phyloP scores from a whole-genome alignment of 2,113 vertebrate species.

The Xenus cinereus region DNA sequence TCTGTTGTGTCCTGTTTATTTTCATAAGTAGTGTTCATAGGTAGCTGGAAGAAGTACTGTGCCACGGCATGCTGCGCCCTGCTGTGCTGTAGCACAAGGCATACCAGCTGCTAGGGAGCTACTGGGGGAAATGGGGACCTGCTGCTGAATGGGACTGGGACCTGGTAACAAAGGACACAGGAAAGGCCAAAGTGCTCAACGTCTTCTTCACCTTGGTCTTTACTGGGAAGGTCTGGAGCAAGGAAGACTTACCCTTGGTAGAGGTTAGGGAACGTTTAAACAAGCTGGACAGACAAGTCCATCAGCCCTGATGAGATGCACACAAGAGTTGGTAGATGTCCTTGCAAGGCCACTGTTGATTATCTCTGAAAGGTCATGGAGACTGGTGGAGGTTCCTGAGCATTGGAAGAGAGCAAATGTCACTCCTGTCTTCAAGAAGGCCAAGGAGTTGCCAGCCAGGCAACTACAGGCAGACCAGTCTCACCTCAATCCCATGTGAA shows the following conservation, averaged over 20 bases:
- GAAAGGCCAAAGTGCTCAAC: neutral
- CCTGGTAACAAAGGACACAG: neutral
- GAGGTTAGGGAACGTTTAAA: neutral
- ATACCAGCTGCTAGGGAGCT: neutral
- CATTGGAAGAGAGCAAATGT: neutral
- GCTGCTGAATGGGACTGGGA: neutral
- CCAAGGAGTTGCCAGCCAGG: neutral
- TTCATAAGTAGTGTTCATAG: neutral
- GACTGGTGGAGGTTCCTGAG: accelerated
- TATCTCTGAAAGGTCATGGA: neutral
- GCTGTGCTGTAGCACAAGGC: neutral
- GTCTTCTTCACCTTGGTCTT: neutral
- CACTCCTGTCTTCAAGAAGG: neutral
- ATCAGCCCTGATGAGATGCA: neutral
- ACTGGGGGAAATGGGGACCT: neutral
- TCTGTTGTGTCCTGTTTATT: neutral
- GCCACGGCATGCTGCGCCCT: accelerated
- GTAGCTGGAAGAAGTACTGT: neutral
- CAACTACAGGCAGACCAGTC: neutral
- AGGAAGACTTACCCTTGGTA: neutral
- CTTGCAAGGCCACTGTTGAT: accelerated
- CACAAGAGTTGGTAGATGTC: neutral
- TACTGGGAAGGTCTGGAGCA: neutral
- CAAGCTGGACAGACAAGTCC: neutral
- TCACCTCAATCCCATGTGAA: neutral